A percentile compares a stretch with the other conserved stretches of the same genome.
phyloP scores from a whole-genome alignment of 2,113 vertebrate genomes.

The Corydoras maculifer region DNA sequence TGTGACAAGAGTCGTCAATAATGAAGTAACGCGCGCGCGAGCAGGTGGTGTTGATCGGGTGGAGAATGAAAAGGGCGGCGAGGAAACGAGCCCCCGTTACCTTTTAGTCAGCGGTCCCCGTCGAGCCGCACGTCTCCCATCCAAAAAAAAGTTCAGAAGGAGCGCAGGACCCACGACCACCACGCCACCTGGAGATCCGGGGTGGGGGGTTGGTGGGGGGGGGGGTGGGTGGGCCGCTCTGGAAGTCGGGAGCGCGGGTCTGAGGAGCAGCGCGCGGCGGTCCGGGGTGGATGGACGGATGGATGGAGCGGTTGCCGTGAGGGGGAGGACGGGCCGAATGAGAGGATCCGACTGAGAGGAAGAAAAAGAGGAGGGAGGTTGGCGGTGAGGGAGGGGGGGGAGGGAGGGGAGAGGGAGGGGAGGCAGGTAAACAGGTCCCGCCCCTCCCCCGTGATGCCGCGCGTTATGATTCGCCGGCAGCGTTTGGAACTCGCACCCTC shows the following conservation, averaged over 20 bases:
- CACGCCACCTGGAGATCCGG: constrained; percentile 61
- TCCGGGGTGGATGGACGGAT: constrained; percentile 52
- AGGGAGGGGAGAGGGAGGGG: constrained; percentile 34
- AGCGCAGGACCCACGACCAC: constrained; percentile 15
- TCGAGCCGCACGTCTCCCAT: constrained; percentile 67
- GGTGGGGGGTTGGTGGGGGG: constrained; percentile 25
- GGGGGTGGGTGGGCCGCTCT: too few species aligned
- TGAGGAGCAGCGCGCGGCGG: constrained; percentile 34
- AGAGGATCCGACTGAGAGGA: constrained; percentile 43
- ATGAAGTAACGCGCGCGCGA: neutral
- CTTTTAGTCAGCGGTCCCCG: constrained; percentile 57
- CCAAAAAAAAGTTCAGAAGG: constrained; percentile 66
- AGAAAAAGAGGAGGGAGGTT: neutral
- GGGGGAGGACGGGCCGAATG: constrained; percentile 53
- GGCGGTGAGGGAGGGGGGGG: constrained; percentile 1
- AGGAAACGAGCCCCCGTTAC: neutral
- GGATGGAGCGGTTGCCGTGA: constrained; percentile 45
- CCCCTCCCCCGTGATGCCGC: constrained; percentile 55
- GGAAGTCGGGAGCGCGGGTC: constrained; percentile 8
- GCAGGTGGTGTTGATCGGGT: constrained; percentile 27
- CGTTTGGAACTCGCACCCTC: constrained; percentile 57
- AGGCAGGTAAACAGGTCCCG: constrained; percentile 53
- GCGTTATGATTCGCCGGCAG: constrained; percentile 69
- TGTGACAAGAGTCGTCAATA: too few species aligned
- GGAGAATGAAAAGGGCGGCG: too few species aligned